These are phyloP conservation scores for Agrotis puta DNA, from an alignment of 2,888 invertebrate species.

Conservation along the genomic window DNA sequence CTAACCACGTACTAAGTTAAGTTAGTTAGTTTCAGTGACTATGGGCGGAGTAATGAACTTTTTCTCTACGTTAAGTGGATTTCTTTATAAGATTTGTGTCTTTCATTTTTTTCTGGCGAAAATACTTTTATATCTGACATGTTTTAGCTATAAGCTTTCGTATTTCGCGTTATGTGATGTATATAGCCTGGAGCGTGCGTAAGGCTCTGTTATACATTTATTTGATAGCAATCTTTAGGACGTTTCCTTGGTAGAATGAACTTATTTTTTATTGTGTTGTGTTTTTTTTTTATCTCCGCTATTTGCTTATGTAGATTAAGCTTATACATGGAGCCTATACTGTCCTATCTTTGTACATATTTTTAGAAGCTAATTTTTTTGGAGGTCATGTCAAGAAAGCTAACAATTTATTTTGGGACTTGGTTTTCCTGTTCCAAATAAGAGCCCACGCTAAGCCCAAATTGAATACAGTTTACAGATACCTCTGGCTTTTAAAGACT, in stretches of 20 bases:
- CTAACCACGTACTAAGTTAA: conserved; percentile 40
- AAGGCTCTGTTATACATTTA: conserved; percentile 43
- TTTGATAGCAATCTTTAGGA: conserved; percentile 44
- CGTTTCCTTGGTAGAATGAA: conserved; percentile 32
- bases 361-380: background rate
- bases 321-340: background rate
- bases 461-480: background rate
- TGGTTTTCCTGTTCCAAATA: background rate
- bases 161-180: conserved; percentile 19
- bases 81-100: conserved; percentile 38
- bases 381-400: too few relatives aligned
- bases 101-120: conserved; percentile 33
- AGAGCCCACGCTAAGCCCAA: background rate
- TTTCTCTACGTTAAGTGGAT: conserved; percentile 21
- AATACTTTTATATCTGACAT: conserved; percentile 47
- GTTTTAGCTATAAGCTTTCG: conserved; percentile 30
- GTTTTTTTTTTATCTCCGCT: conserved; percentile 32
- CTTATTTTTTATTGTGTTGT: conserved; percentile 42
- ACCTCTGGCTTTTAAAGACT: background rate
- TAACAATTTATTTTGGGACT: too few relatives aligned
- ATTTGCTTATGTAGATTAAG: conserved; percentile 11
- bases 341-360: background rate
- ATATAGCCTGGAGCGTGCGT: conserved; percentile 24
- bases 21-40: conserved; percentile 38
- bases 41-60: conserved; percentile 23